Conservation (phyloP, 2,113 vertebrate species). For the Aptenodytes forsteri region DNA sequence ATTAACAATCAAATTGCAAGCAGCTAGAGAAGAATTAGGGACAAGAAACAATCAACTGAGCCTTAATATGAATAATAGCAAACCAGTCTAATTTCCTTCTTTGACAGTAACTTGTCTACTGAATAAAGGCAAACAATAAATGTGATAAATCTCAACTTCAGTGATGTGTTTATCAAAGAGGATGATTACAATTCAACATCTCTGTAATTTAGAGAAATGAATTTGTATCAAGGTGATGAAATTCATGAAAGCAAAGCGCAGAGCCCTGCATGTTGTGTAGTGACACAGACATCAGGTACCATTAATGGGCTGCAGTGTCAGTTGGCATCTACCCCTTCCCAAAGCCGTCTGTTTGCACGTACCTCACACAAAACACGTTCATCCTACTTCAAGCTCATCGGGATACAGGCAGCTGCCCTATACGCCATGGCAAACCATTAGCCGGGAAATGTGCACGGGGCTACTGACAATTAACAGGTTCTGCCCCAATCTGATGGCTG, state of each 20-base stretch:
- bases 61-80: constrained; percentile 44
- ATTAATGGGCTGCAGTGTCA: fast-evolving
- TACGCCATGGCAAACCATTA: fast-evolving
- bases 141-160: constrained; percentile 15
- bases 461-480: background rate
- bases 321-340: background rate
- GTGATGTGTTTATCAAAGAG: constrained; percentile 42
- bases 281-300: background rate
- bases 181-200: constrained; percentile 24
- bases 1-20: constrained; percentile 24
- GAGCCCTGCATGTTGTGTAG: background rate
- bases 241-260: background rate
- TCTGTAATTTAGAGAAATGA: constrained; percentile 6
- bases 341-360: background rate
- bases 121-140: constrained; percentile 51
- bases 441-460: fast-evolving
- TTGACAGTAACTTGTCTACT: constrained; percentile 49
- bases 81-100: constrained; percentile 34
- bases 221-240: background rate
- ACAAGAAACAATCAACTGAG: constrained; percentile 41
- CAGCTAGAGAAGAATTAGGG: constrained; percentile 25
- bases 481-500: background rate
- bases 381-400: fast-evolving
- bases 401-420: background rate
- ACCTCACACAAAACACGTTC: fast-evolving